Percentiles rank a stretch among this genome's conserved stretches.
These are phyloP conservation scores for Pseudochromis fuscus DNA, from an alignment of 2,797 vertebrate species.

Conservation along the genomic window DNA sequence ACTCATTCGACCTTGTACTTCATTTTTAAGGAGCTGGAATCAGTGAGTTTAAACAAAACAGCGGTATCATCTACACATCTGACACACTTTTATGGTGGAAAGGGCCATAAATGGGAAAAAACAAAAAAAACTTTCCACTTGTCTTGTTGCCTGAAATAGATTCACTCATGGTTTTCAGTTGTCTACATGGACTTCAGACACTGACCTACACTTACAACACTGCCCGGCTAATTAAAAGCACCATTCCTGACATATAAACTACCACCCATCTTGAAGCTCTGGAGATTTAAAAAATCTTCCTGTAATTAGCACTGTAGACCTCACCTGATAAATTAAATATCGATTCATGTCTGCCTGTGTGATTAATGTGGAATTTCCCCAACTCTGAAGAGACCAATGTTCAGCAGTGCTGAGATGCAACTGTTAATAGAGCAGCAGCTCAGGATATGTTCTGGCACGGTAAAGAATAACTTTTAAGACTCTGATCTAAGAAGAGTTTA, in stretches of 20 bases:
- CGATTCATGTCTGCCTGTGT: not conserved
- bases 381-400: constrained; percentile 9
- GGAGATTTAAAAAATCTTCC: not conserved
- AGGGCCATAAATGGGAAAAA: constrained; percentile 26
- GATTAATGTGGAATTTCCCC: not conserved
- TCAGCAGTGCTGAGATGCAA: constrained; percentile 31
- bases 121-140: constrained; percentile 34
- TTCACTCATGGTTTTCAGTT: not conserved
- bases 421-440: not conserved
- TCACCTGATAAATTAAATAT: not conserved
- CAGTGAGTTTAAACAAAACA: constrained; percentile 23
- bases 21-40: constrained; percentile 22
- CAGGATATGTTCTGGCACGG: not conserved
- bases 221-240: not conserved
- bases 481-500: constrained; percentile 55
- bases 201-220: not conserved
- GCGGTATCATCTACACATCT: not conserved
- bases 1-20: constrained; percentile 36
- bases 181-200: not conserved
- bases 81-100: constrained; percentile 59
- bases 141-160: constrained; percentile 1
- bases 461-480: constrained; percentile 33
- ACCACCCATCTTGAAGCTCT: not conserved
- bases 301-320: not conserved
- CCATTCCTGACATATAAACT: not conserved